Conservation (phyloP, 2,797 vertebrate genomes). For the Cirrhinus molitorella region DNA sequence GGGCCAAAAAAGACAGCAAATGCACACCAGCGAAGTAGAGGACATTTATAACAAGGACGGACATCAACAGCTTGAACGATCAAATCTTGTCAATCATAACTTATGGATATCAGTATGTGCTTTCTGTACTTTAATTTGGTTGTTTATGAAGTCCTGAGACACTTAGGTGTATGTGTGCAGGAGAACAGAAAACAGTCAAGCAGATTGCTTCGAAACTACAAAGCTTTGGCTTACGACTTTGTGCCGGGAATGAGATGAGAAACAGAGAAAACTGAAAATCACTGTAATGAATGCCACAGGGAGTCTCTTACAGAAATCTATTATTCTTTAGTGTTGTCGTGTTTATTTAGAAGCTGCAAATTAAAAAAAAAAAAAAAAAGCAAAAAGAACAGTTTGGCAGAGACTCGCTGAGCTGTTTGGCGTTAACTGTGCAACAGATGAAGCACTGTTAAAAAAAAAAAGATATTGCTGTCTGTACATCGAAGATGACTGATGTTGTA, state of each 20-base stretch:
- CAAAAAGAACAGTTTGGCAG: slow-evolving; percentile 3
- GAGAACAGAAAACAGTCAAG: not conserved
- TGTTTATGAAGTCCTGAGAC: slow-evolving; percentile 15
- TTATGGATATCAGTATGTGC: not conserved
- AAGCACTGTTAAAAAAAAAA: slow-evolving; percentile 52
- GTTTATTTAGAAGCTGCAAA: slow-evolving; percentile 38
- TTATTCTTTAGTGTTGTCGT: slow-evolving; percentile 13
- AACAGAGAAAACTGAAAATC: slow-evolving; percentile 28
- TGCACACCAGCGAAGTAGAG: slow-evolving; percentile 12
- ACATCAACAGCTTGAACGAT: not conserved
- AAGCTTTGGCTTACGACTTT: slow-evolving; percentile 34
- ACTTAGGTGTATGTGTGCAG: not conserved
- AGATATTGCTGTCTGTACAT: slow-evolving; percentile 49
- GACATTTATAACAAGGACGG: slow-evolving; percentile 33
- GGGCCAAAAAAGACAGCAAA: slow-evolving; percentile 62
- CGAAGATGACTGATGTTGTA: slow-evolving; percentile 59
- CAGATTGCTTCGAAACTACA: slow-evolving; percentile 12
- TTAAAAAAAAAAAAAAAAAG: not conserved
- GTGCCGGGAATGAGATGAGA: slow-evolving; percentile 32
- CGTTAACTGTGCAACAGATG: slow-evolving; percentile 62
- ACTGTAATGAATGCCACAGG: slow-evolving; percentile 49
- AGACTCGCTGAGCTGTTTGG: slow-evolving; percentile 1
- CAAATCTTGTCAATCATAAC: slow-evolving; percentile 1
- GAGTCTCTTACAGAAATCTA: slow-evolving; percentile 34
- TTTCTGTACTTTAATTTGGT: no score